Evolutionary conservation across 2,797 vertebrate genomes (phyloP), one percentile per base, ranked within the genome.

Genomic region (Lutjanus campechanus): DNA sequence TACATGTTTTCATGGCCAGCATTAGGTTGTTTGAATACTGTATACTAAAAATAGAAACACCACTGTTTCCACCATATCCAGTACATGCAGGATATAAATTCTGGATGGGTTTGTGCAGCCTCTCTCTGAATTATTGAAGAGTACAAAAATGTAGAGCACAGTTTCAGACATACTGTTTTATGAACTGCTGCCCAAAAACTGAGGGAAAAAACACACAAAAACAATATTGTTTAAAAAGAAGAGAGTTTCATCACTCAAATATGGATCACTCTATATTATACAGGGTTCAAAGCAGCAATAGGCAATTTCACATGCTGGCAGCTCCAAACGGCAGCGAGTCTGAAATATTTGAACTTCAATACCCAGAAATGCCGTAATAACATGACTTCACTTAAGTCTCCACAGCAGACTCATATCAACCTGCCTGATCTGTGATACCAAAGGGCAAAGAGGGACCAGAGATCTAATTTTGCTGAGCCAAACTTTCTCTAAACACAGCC

Each of bases 321-420:
- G 50, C 17, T 76, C n/a, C 47, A 55, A 43, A 54, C 17, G 6
- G 50, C 13, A 58, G 40, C 0, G 1, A 64, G 20, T 16, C 16
- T 62, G 43, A 59, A 71, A 69, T 36, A 46, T 69, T 13, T n/a
- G 8, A 61, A 56, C 10, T 61, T 49, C 11, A 67, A 55, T 17
- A 67, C 8, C n/a, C 8, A 77, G 22, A 50, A 54, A 64, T 6
- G 2, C 25, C 19, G 4, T 5, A 64, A 56, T 10, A 60, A 59
- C 5, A 53, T 62, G 49, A 47, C 60, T 58, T 54, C 58, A 72
- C n/a, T 69, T 82, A 58, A 75, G 67, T 64, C 44, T 13, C 0
- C 12, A 11, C 4, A 68, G 36, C 66, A 64, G 16, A 66, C 22
- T 36, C 11, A 4, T 7, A 65, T 78, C 8, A 49, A 4, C 44